Conservation (phyloP, 2,113 vertebrate genomes). For the Beaufortia kweichowensis region DNA sequence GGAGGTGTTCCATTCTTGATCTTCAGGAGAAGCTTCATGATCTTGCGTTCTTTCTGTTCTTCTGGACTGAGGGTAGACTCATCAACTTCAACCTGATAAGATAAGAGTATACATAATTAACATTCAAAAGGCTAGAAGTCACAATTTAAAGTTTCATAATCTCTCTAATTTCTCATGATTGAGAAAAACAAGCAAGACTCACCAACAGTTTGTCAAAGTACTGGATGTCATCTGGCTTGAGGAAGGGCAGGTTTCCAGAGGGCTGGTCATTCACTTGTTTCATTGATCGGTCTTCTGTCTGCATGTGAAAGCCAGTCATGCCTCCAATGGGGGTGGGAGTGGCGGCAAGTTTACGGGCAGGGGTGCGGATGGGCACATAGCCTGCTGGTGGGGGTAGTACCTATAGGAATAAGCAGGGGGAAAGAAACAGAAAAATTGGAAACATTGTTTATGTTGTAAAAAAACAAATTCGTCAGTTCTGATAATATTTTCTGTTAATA, state of each 20-base stretch:
- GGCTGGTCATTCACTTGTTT: slow-evolving; percentile 97
- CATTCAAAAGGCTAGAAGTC: not conserved
- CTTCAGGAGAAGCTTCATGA: slow-evolving; percentile 98
- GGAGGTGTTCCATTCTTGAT: slow-evolving; percentile 98
- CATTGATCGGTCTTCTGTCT: slow-evolving; percentile 90
- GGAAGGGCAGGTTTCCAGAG: slow-evolving; percentile 96
- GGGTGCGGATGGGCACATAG: slow-evolving; percentile 96
- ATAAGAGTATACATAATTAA: not conserved
- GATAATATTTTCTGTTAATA: no score
- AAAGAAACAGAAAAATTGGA: not conserved
- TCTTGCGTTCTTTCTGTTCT: slow-evolving; percentile 98
- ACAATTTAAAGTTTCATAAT: no score
- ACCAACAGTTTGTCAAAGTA: slow-evolving; percentile 98
- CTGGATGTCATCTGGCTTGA: slow-evolving; percentile 98
- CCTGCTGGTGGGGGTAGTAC: slow-evolving; percentile 95
- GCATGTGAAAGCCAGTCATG: slow-evolving; percentile 99
- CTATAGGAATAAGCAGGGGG: slow-evolving; percentile 61
- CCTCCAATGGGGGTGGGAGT: slow-evolving; percentile 97
- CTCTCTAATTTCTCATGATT: no score
- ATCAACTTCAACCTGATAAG: slow-evolving; percentile 91
- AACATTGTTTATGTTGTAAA: no score
- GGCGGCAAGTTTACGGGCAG: slow-evolving; percentile 92
- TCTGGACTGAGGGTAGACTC: slow-evolving; percentile 97
- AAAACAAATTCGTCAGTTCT: no score
- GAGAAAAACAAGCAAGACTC: slow-evolving; percentile 46